Evolutionary conservation across 2,888 invertebrate species (phyloP), one percentile per base, ranked within the genome.

Genomic region (Cryptosula pallasiana): DNA sequence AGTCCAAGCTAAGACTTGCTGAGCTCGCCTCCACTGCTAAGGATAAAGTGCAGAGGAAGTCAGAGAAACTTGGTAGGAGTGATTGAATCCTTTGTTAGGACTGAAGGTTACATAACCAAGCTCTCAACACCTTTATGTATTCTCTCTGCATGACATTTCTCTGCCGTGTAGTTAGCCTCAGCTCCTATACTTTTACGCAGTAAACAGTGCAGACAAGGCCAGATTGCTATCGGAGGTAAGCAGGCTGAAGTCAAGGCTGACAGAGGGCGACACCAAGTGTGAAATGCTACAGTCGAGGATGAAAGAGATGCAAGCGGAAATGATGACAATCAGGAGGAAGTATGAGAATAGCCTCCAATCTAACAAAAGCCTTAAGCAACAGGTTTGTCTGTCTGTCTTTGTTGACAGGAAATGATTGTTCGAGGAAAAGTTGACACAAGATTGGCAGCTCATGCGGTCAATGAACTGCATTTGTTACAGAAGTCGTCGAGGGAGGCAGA

Each of bases 1-100:
- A 63, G 5, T 63, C 63, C 13, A 27, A 32, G 34, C 63, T 63
- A 9, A 27, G 27, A 16, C 27, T 63, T 9, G 27, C 29, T 63
- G 29, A 63, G n/a, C 63, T 63, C n/a, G 63, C 63, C 27, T 27
- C 27, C 5, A 27, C 20, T 32, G 63, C 63, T n/a, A 63, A 32
- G n/a, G 63, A 63, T 16, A 63, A 63, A 32, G 32, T 63, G 27
- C 63, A 63, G 63, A 63, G n/a, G n/a, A 63, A 63, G n/a, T 27
- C 63, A 9, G 63, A 63, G 9, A 63, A 63, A 34, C 27, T 63
- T 25, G 5, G 63, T 63, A 27, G 32, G 63, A n/a, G n/a, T n/a
- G n/a, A n/a, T n/a, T n/a, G n/a, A n/a, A n/a, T n/a, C n/a, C n/a
- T n/a, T n/a, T n/a, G n/a, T n/a, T n/a, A n/a, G n/a, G n/a, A n/a